Evolutionary conservation across 1,140 invertebrate genomes (phyloP).

Genomic region (Mesaphorura yosii): DNA sequence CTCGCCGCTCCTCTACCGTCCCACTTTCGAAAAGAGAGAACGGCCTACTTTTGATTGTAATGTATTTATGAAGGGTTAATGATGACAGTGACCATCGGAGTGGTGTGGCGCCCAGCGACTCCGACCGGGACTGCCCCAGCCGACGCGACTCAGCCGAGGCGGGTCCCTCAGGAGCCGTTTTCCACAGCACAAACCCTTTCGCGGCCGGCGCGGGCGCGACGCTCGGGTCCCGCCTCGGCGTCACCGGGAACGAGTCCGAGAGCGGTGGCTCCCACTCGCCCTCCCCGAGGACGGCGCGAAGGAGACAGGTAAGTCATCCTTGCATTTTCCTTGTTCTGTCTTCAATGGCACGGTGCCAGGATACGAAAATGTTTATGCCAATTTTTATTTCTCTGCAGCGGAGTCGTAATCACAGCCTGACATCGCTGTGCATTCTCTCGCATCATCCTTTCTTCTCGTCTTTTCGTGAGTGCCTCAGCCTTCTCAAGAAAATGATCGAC

Average conservation of each 20-base stretch:
- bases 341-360: too few relatives aligned
- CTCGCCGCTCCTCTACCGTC: too few relatives aligned
- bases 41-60: too few relatives aligned
- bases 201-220: constrained; percentile 3
- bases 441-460: constrained; percentile 98
- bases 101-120: constrained; percentile 70
- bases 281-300: constrained; percentile 65
- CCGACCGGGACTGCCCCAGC: constrained; percentile 60
- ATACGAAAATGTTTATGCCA: too few relatives aligned
- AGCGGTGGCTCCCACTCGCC: constrained; percentile 75
- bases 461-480: constrained; percentile 92
- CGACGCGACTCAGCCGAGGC: constrained; percentile 52
- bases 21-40: too few relatives aligned
- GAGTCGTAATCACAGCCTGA: constrained; percentile 79
- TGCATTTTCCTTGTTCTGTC: too few relatives aligned
- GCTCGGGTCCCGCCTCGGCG: constrained; percentile 46
- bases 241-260: constrained; percentile 66
- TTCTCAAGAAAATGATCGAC: constrained; percentile 89
- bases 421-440: constrained; percentile 91
- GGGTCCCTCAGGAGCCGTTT: constrained; percentile 29
- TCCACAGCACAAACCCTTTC: constrained; percentile 22
- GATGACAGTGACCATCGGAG: constrained; percentile 86
- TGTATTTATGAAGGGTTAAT: too few relatives aligned
- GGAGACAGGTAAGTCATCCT: constrained; percentile 56
- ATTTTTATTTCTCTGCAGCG: constrained; percentile 35